Evolutionary conservation across 1,140 invertebrate genomes (phyloP).

Genomic region (Medauroidea extradentata): DNA sequence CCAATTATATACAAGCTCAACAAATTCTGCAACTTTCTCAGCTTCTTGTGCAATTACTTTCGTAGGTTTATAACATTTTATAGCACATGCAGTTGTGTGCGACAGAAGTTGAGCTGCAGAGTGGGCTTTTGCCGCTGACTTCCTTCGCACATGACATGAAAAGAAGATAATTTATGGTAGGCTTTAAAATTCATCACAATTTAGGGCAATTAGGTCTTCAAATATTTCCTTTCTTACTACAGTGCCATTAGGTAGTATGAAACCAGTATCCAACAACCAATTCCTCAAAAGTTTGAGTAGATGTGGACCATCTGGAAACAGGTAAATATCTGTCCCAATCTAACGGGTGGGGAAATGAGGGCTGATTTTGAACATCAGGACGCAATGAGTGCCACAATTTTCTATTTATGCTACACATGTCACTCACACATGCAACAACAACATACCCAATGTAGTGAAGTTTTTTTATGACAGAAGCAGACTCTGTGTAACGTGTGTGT

Average conservation of each 20-base stretch:
- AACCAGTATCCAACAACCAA: slow-evolving; percentile 29
- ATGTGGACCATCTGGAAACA: slow-evolving; percentile 31
- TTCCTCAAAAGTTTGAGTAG: slow-evolving; percentile 32
- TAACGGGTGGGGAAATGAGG: slow-evolving; percentile 23
- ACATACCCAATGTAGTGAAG: slow-evolving; percentile 29
- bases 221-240: slow-evolving; percentile 17
- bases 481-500: slow-evolving; percentile 28
- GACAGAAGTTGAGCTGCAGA: slow-evolving; percentile 23
- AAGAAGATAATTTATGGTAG: slow-evolving; percentile 16
- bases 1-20: slow-evolving; percentile 18
- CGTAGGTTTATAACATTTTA: slow-evolving; percentile 9
- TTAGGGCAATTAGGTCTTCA: slow-evolving; percentile 7
- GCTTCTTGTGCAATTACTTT: background rate
- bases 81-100: slow-evolving; percentile 18
- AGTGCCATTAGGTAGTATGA: slow-evolving; percentile 14
- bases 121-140: slow-evolving; percentile 19
- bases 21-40: slow-evolving; percentile 12
- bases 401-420: slow-evolving; percentile 31
- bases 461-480: slow-evolving; percentile 25
- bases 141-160: slow-evolving; percentile 15
- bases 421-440: slow-evolving; percentile 33
- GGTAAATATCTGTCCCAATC: slow-evolving; percentile 18
- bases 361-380: background rate
- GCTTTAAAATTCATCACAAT: slow-evolving; percentile 17
- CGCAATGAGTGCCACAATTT: slow-evolving; percentile 33